These are phyloP conservation scores for Hyalella azteca DNA, from an alignment of 2,888 invertebrate species.

Conservation along the genomic window DNA sequence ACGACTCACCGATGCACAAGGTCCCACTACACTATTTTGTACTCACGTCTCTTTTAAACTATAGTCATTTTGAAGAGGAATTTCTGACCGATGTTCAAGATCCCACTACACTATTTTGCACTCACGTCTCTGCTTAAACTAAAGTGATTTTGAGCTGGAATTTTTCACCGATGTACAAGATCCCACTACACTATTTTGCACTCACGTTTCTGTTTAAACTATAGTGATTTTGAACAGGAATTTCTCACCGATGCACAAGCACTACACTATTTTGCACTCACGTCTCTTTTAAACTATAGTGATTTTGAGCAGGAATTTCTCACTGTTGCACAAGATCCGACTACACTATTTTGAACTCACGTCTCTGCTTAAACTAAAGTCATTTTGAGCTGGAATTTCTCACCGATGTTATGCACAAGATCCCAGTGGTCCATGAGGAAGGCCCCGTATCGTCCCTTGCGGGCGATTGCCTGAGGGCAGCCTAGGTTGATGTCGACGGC, in stretches of 20 bases:
- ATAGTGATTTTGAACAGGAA: too few species aligned
- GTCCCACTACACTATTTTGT: too few species aligned
- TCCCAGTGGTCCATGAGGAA: slow-evolving; percentile 97
- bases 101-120: background rate
- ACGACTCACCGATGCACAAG: too few species aligned
- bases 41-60: too few species aligned
- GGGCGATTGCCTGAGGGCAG: slow-evolving; percentile 97
- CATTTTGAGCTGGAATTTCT: slow-evolving; percentile 45
- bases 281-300: too few species aligned
- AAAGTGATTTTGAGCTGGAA: background rate
- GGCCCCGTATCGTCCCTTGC: slow-evolving; percentile 93
- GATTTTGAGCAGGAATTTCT: too few species aligned
- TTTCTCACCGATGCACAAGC: too few species aligned
- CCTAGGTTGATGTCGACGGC: slow-evolving; percentile 97
- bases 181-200: slow-evolving; percentile 98
- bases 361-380: background rate
- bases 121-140: background rate
- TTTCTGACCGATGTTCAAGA: background rate
- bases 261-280: too few species aligned
- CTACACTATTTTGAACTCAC: background rate
- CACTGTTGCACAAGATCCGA: background rate
- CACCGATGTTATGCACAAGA: slow-evolving; percentile 81
- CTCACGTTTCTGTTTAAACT: too few species aligned
- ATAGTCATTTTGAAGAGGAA: too few species aligned
- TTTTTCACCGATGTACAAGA: slow-evolving; percentile 78